Conservation (phyloP, 1,140 invertebrate genomes). For the Panulirus ornatus region DNA sequence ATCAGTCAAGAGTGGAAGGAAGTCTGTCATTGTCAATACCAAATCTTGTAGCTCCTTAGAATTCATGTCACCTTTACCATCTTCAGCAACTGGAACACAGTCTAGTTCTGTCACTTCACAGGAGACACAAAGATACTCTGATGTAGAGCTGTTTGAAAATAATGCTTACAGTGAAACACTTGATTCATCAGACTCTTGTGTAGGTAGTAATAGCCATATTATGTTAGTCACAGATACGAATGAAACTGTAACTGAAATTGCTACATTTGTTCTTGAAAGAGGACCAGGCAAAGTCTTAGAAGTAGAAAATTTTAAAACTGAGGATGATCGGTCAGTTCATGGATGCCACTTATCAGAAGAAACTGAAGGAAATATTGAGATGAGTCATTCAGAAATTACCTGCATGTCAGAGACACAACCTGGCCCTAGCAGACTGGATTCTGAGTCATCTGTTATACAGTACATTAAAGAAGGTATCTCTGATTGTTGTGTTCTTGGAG, state of each 20-base stretch:
- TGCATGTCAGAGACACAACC: background rate
- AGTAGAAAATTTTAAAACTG: slow-evolving; percentile 18
- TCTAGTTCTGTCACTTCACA: background rate
- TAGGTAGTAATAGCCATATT: background rate
- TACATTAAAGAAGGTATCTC: slow-evolving; percentile 19
- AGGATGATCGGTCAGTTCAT: background rate
- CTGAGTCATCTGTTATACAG: slow-evolving; percentile 8
- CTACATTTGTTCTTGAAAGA: slow-evolving; percentile 23
- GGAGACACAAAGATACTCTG: slow-evolving; percentile 9
- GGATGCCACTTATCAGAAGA: background rate
- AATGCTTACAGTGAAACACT: background rate
- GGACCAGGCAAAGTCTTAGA: background rate
- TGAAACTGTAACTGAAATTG: slow-evolving; percentile 21
- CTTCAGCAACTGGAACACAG: background rate
- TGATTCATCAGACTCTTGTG: background rate
- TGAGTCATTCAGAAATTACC: background rate
- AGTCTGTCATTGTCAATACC: background rate
- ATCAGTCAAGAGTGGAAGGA: background rate
- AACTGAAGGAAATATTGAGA: slow-evolving; percentile 5
- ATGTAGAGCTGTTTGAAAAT: slow-evolving; percentile 19
- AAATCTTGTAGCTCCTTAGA: background rate
- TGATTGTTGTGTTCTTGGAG: slow-evolving; percentile 37
- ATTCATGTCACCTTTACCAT: background rate
- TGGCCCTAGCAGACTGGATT: slow-evolving; percentile 6
- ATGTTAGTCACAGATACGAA: slow-evolving; percentile 25